Percentiles rank a stretch among this genome's conserved stretches.
Evolutionary conservation across 1,140 invertebrate genomes (phyloP).

Genomic region (Cyclargus thomasi): DNA sequence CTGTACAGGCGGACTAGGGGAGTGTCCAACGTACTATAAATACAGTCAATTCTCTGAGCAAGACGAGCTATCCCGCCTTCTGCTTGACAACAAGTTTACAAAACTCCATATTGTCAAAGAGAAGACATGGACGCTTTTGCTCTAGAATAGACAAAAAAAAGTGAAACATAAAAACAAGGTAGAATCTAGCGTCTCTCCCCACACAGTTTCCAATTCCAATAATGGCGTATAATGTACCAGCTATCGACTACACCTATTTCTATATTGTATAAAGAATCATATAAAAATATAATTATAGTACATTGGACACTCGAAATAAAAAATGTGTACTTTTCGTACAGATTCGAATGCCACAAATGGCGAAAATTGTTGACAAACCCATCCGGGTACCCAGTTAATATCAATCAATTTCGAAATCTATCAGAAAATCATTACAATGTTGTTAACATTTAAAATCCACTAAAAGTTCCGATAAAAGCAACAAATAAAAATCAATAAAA

Average conservation of each 20-base stretch:
- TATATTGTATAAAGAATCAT: constrained; percentile 8
- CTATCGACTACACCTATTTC: background rate
- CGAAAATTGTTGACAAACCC: constrained; percentile 45
- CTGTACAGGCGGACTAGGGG: constrained; percentile 58
- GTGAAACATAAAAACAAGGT: constrained; percentile 6
- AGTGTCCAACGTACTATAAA: constrained; percentile 41
- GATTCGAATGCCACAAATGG: constrained; percentile 41
- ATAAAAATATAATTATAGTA: constrained; percentile 17
- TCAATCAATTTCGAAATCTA: constrained; percentile 72
- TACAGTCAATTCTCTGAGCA: background rate
- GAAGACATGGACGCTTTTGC: background rate
- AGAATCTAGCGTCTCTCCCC: background rate
- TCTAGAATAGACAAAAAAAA: constrained; percentile 5
- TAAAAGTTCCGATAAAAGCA: background rate
- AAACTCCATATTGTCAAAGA: background rate
- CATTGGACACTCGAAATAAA: constrained; percentile 50
- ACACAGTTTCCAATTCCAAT: constrained; percentile 11
- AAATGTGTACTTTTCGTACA: constrained; percentile 60
- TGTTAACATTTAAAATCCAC: background rate
- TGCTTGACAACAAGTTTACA: background rate
- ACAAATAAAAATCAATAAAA: background rate
- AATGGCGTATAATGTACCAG: background rate
- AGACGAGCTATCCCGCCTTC: background rate
- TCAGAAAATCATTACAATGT: constrained; percentile 41
- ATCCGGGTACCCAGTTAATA: constrained; percentile 40